Percentiles rank a stretch among this genome's conserved stretches.
Conservation (phyloP, 2,113 vertebrate genomes). For the Perca flavescens region DNA sequence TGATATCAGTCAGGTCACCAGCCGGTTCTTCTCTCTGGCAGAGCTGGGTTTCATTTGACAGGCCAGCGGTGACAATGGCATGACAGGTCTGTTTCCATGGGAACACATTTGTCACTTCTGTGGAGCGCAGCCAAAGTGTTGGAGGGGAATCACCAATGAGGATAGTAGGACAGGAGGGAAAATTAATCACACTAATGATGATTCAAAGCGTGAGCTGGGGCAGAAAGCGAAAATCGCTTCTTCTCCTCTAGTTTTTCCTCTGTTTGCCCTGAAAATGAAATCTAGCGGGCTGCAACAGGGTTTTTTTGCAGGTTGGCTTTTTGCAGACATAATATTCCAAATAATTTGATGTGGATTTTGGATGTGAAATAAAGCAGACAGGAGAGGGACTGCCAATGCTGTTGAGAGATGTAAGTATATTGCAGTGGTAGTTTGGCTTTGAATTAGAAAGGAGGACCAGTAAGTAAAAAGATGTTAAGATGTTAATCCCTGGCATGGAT, state of each 20-base stretch:
- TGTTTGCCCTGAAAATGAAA: conserved; percentile 39
- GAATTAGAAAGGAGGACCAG: conserved; percentile 56
- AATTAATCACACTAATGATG: conserved; percentile 78
- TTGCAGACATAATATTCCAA: conserved; percentile 50
- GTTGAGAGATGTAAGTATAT: conserved; percentile 45
- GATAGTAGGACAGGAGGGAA: conserved; percentile 52
- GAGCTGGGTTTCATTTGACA: conserved; percentile 71
- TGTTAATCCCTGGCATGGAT: conserved; percentile 48
- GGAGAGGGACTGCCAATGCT: conserved; percentile 24
- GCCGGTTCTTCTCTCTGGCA: conserved; percentile 73
- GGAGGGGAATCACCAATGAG: conserved; percentile 66
- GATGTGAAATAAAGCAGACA: conserved; percentile 46
- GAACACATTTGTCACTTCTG: conserved; percentile 70
- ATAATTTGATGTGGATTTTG: conserved; percentile 47
- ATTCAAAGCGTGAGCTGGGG: conserved; percentile 57
- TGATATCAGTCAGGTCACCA: conserved; percentile 78
- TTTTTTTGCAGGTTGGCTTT: conserved; percentile 31
- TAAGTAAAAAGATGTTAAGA: conserved; percentile 48
- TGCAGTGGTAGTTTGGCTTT: conserved; percentile 47
- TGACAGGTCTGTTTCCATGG: conserved; percentile 82
- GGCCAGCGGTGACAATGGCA: conserved; percentile 67
- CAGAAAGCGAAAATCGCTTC: conserved; percentile 44
- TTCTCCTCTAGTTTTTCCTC: conserved; percentile 28
- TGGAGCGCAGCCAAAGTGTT: conserved; percentile 54
- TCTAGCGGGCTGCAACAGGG: conserved; percentile 15